Base-by-base conservation (phyloP, 2,888 invertebrate genomes). In the Drosophila neutralis region DNA sequence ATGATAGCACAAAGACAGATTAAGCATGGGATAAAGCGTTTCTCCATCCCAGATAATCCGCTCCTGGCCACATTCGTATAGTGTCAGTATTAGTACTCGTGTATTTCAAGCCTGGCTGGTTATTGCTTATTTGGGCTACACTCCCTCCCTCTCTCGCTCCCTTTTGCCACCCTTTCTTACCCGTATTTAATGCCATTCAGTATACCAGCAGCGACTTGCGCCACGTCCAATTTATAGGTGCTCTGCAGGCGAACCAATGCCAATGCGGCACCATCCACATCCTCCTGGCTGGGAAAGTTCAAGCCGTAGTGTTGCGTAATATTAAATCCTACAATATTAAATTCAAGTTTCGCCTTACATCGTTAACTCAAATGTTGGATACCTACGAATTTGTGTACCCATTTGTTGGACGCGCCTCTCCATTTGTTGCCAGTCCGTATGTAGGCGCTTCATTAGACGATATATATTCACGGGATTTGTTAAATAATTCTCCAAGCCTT, bases 391-490 rank as follows among this genome's bases (percentile, higher is more conserved):
- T 89, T 94, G 93, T 54, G 95, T 95, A 63, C 95, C 93, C 89
- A 95, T 95, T 78, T 94, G 94, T 68, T 94, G 94, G 91, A 97
- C 96, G 67, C 96, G 94, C 71, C 95, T 93, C 92, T 97, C 97
- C 71, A 97, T 95, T 71, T 95, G 94, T 83, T 96, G 96, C 96
- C 98, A 97, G 93, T 98, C 98, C 4, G 96, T 95, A 7, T 98
- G 97, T 82, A 99, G 94, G 85, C 98, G 95, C 94, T 98, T 99
- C 62, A 98, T 98, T 60, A 98, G 94, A 18, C 98, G 95, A 93
- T 97, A 99, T 3, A 98, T 98, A 93, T 98, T 98, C 78, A 99
- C 97, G 1, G 98, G 98, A 93, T 99, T 98, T 15, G 97, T 95
- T 78, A 98, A 94, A 91, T 98, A 98, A 82, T 95, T 95, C 57